These are phyloP conservation scores for Neolamprologus variostigma DNA, from an alignment of 2,113 vertebrate genomes.

Conservation along the genomic window DNA sequence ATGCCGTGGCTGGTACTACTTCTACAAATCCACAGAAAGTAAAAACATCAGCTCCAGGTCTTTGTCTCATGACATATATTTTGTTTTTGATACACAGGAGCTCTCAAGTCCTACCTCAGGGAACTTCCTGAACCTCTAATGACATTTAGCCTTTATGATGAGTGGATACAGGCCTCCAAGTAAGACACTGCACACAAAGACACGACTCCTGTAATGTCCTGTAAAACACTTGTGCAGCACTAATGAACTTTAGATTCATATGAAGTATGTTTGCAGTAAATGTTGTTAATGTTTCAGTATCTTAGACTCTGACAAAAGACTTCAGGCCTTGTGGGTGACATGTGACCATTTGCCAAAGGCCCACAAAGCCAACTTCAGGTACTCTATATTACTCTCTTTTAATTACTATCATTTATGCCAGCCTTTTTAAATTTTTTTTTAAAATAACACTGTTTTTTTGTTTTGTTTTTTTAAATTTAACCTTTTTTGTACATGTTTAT, in stretches of 20 bases:
- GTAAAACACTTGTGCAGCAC: neutral
- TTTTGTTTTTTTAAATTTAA: neutral
- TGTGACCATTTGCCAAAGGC: conserved; percentile 87
- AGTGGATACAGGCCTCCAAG: conserved; percentile 92
- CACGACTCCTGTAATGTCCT: neutral
- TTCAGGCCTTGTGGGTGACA: conserved; percentile 91
- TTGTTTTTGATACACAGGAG: conserved; percentile 71
- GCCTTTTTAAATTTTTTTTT: neutral
- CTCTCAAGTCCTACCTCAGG: conserved; percentile 94
- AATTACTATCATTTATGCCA: neutral
- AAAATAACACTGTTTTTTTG: accelerated
- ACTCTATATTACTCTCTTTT: neutral
- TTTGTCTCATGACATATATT: neutral
- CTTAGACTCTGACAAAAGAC: conserved; percentile 87
- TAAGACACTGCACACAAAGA: conserved; percentile 51
- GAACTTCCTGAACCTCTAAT: conserved; percentile 95
- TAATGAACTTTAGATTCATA: neutral
- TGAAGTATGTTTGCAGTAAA: neutral
- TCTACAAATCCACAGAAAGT: neutral
- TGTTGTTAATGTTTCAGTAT: conserved; percentile 66
- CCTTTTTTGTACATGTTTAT: neutral
- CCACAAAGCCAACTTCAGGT: conserved; percentile 92
- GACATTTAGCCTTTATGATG: conserved; percentile 89
- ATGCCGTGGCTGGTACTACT: conserved; percentile 89
- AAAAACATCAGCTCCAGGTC: neutral